Evolutionary conservation across 2,888 invertebrate species (phyloP).

Genomic region (Spialia ferax): DNA sequence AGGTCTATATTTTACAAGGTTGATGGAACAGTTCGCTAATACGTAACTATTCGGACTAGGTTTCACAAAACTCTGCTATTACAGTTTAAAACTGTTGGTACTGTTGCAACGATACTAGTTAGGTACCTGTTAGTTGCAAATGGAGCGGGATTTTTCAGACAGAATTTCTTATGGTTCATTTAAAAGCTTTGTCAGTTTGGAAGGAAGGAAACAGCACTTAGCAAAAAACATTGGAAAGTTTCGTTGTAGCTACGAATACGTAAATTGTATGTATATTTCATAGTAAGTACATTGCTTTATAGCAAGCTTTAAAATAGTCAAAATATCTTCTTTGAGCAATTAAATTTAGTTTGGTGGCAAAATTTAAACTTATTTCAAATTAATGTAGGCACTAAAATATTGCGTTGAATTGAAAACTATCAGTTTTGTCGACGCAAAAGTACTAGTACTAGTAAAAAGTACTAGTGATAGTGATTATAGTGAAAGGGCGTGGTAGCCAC

Average conservation of each 20-base stretch:
- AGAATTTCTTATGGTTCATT: background rate
- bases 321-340: no score
- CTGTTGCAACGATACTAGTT: conserved; percentile 9
- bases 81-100: conserved; percentile 20
- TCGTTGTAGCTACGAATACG: background rate
- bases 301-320: no score
- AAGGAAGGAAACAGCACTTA: background rate
- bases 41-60: background rate
- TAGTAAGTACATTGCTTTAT: no score
- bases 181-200: conserved; percentile 4
- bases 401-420: no score
- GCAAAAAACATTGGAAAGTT: background rate
- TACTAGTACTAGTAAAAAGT: no score
- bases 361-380: no score
- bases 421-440: no score
- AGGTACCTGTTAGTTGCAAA: conserved; percentile 10
- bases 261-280: background rate
- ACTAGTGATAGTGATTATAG: no score
- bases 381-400: no score
- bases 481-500: no score
- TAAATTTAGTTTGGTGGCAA: no score
- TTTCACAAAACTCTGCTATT: conserved; percentile 4
- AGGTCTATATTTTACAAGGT: background rate
- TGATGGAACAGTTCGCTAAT: background rate
- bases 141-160: background rate